phyloP scores from a whole-genome alignment of 2,888 invertebrate species.

The Drosophila formosana region DNA sequence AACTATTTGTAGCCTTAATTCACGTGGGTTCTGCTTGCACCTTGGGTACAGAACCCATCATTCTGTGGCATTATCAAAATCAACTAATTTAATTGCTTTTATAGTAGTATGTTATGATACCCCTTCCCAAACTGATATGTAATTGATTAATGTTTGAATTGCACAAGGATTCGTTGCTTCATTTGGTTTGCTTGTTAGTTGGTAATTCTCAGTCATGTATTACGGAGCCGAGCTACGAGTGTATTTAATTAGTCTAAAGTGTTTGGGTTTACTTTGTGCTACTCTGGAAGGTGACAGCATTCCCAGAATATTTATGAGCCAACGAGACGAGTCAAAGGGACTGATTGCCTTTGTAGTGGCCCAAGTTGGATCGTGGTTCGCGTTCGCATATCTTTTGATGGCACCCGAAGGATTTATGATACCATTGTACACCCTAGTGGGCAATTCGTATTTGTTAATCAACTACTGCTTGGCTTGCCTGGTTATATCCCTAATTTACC shows the following conservation, averaged over 20 bases:
- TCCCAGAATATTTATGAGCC: slow-evolving; percentile 16
- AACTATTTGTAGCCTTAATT: background rate
- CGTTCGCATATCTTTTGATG: slow-evolving; percentile 33
- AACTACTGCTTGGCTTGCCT: slow-evolving; percentile 52
- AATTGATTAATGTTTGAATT: slow-evolving; percentile 12
- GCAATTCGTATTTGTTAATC: slow-evolving; percentile 57
- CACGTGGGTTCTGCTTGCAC: background rate
- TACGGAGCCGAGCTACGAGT: slow-evolving; percentile 58
- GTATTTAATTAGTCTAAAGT: slow-evolving; percentile 65
- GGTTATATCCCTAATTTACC: slow-evolving; percentile 45
- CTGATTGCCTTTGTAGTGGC: slow-evolving; percentile 24
- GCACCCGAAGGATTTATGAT: slow-evolving; percentile 27
- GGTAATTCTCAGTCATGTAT: slow-evolving; percentile 47
- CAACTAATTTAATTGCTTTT: slow-evolving; percentile 33
- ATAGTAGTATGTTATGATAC: background rate
- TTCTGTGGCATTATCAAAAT: background rate
- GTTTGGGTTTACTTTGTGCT: slow-evolving; percentile 61
- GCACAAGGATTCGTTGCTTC: background rate
- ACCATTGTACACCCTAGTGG: slow-evolving; percentile 49
- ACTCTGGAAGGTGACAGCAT: slow-evolving; percentile 17
- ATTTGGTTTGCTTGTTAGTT: slow-evolving; percentile 19
- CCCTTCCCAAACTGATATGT: background rate
- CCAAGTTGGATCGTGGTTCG: slow-evolving; percentile 41
- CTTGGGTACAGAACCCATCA: background rate
- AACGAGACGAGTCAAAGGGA: slow-evolving; percentile 24